Conservation (phyloP, 2,797 vertebrate species). For the Esox masquinongy region DNA sequence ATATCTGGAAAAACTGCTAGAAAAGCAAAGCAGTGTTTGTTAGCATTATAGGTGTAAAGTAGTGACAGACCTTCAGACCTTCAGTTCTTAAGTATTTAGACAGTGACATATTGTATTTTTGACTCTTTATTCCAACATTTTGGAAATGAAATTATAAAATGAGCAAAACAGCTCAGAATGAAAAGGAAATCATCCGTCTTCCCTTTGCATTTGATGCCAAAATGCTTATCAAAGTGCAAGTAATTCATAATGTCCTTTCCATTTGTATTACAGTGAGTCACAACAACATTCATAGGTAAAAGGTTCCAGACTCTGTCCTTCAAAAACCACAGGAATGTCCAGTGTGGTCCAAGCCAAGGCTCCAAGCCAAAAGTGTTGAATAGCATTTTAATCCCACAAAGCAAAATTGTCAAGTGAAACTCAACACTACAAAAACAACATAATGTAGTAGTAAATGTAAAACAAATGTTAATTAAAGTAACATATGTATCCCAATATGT, state of each 20-base stretch:
- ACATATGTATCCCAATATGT: no score
- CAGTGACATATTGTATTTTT: no score
- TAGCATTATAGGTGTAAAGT: constrained; percentile 63
- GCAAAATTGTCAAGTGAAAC: constrained; percentile 38
- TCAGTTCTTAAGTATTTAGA: no score
- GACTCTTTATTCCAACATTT: no score
- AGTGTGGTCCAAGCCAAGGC: constrained; percentile 43
- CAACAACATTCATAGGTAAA: constrained; percentile 6
- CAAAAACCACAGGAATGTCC: constrained; percentile 46
- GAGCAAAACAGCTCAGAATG: constrained; percentile 50
- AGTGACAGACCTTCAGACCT: constrained; percentile 37
- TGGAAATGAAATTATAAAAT: no score
- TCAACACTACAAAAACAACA: constrained; percentile 26
- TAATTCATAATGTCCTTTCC: constrained; percentile 26
- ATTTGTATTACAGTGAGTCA: constrained; percentile 13
- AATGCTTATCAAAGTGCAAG: constrained; percentile 42
- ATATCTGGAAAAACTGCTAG: constrained; percentile 46
- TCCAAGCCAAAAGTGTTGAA: constrained; percentile 34
- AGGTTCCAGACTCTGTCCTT: constrained; percentile 12
- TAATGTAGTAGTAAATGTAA: constrained; percentile 26
- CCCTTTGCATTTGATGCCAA: constrained; percentile 54
- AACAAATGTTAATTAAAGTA: no score
- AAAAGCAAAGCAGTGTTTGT: constrained; percentile 60
- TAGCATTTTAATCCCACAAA: constrained; percentile 19
- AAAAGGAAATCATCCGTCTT: constrained; percentile 51